Evolutionary conservation across 2,888 invertebrate species (phyloP).

Genomic region (Brassicogethes aeneus): DNA sequence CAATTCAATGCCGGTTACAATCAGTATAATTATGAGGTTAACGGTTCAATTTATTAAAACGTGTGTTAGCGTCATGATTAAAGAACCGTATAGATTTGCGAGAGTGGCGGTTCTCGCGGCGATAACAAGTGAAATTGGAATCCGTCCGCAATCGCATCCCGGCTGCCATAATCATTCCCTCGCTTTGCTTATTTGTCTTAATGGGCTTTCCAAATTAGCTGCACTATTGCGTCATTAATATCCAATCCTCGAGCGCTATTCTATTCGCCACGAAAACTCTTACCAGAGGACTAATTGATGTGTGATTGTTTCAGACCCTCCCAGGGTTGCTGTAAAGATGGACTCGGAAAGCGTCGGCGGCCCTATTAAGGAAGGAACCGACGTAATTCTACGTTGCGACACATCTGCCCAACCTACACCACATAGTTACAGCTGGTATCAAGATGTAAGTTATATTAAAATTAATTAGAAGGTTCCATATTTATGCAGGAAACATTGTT

Average conservation of each 20-base stretch:
- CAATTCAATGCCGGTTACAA: too few species aligned
- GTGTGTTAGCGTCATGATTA: too few species aligned
- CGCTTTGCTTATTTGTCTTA: conserved; percentile 1
- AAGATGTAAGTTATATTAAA: conserved; percentile 56
- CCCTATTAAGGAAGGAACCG: conserved; percentile 57
- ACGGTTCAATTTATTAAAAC: too few species aligned
- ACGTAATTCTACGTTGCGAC: conserved; percentile 68
- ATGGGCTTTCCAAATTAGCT: neutral
- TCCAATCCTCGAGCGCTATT: neutral
- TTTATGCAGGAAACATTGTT: too few species aligned
- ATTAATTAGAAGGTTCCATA: too few species aligned
- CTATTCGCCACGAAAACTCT: too few species aligned
- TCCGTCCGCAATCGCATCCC: neutral
- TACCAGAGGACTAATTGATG: conserved; percentile 12
- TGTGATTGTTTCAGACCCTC: conserved; percentile 58
- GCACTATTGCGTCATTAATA: conserved; percentile 6
- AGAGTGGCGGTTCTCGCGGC: too few species aligned
- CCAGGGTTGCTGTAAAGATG: conserved; percentile 60
- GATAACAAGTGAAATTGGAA: neutral
- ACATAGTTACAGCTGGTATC: conserved; percentile 68
- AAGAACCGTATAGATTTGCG: too few species aligned
- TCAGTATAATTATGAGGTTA: too few species aligned
- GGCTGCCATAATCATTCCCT: neutral
- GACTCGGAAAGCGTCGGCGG: conserved; percentile 48
- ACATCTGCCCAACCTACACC: conserved; percentile 70